Conservation (phyloP, 2,113 vertebrate species). For the Muntiacus muntjak region DNA sequence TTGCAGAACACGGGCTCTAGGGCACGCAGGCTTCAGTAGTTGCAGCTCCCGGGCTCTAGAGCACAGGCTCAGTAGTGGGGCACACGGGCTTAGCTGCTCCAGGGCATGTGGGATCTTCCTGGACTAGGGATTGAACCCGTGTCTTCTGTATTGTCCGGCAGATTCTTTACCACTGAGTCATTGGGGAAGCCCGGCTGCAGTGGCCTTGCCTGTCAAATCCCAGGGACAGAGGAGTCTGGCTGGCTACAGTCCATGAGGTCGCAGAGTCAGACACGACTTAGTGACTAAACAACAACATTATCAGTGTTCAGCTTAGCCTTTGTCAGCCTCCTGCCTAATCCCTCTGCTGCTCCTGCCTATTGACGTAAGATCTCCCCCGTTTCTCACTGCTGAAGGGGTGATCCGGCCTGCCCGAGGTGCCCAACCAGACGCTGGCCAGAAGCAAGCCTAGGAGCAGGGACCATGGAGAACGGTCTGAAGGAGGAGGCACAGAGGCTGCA, state of each 20-base stretch:
- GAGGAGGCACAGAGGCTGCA: background rate
- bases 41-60: background rate
- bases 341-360: background rate
- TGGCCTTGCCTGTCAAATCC: background rate
- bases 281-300: background rate
- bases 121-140: background rate
- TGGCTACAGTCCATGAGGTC: background rate
- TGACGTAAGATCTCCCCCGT: fast-evolving
- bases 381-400: background rate
- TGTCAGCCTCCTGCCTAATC: background rate
- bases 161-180: background rate
- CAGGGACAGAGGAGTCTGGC: background rate
- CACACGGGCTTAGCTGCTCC: background rate
- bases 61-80: background rate
- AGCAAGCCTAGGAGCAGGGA: background rate
- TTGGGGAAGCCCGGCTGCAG: background rate
- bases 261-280: background rate
- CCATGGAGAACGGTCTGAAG: background rate
- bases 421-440: background rate
- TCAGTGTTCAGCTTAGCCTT: background rate
- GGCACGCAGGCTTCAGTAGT: background rate
- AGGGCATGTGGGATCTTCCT: background rate
- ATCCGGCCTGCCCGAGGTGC: background rate
- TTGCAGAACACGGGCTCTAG: background rate
- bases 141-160: background rate